These are phyloP conservation scores for Gastrophryne carolinensis DNA, from an alignment of 2,797 vertebrate genomes.

Conservation along the genomic window DNA sequence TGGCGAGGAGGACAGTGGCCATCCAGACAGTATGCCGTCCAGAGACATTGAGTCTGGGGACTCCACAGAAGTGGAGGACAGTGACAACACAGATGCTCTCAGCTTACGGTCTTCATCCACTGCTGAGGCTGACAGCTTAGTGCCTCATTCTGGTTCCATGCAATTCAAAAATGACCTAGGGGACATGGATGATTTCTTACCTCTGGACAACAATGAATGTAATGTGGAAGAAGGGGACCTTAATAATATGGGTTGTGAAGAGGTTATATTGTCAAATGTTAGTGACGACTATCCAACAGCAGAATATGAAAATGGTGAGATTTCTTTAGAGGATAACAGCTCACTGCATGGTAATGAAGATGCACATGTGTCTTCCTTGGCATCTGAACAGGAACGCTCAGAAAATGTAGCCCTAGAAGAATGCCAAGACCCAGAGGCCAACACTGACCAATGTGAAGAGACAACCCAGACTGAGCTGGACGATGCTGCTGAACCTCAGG, in stretches of 20 bases:
- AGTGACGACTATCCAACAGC: slow-evolving; percentile 1
- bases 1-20: slow-evolving; percentile 51
- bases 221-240: slow-evolving; percentile 44
- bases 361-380: slow-evolving; percentile 36
- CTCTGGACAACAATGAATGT: slow-evolving; percentile 40
- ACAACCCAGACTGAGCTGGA: slow-evolving; percentile 41
- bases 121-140: slow-evolving; percentile 9
- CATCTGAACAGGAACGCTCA: slow-evolving; percentile 35
- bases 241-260: slow-evolving; percentile 21
- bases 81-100: slow-evolving; percentile 44
- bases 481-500: neutral
- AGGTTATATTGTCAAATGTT: slow-evolving; percentile 42
- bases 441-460: slow-evolving; percentile 15
- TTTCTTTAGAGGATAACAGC: neutral
- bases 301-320: slow-evolving; percentile 3
- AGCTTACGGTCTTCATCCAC: slow-evolving; percentile 49
- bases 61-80: slow-evolving; percentile 33
- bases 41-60: slow-evolving; percentile 48
- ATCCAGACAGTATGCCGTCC: slow-evolving; percentile 61
- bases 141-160: slow-evolving; percentile 32
- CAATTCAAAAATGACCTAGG: slow-evolving; percentile 40
- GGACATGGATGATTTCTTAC: slow-evolving; percentile 49
- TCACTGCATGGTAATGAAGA: neutral
- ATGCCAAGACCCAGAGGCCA: slow-evolving; percentile 8
- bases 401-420: neutral